phyloP scores from a whole-genome alignment of 1,140 invertebrate genomes.

The Drosophila mojavensis region DNA sequence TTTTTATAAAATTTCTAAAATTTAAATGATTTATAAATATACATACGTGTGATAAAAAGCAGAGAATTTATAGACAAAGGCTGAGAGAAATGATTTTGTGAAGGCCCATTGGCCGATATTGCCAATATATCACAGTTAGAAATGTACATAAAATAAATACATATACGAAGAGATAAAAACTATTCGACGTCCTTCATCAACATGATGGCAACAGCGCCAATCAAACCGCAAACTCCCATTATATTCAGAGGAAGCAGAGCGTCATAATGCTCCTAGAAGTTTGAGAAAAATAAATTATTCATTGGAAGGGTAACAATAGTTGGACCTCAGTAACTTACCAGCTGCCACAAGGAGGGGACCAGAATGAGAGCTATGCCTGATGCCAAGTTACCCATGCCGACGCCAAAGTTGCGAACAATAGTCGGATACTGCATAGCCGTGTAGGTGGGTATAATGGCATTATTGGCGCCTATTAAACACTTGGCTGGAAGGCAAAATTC shows the following conservation, averaged over 20 bases:
- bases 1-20: constrained; percentile 31
- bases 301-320: not conserved
- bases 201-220: constrained; percentile 87
- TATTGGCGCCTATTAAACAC: constrained; percentile 88
- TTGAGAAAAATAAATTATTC: not conserved
- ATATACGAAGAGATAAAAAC: constrained; percentile 8
- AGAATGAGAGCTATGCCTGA: constrained; percentile 89
- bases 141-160: constrained; percentile 23
- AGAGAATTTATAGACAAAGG: constrained; percentile 22
- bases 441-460: constrained; percentile 89
- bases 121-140: constrained; percentile 74
- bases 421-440: constrained; percentile 90
- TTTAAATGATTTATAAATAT: constrained; percentile 50
- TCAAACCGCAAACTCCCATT: constrained; percentile 86
- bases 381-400: constrained; percentile 89
- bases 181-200: constrained; percentile 83
- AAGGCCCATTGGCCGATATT: constrained; percentile 42
- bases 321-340: constrained; percentile 85
- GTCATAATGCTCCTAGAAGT: constrained; percentile 83
- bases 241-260: constrained; percentile 86
- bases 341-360: constrained; percentile 89
- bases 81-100: constrained; percentile 51
- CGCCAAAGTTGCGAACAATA: constrained; percentile 89
- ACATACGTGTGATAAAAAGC: constrained; percentile 24
- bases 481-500: constrained; percentile 84